Evolutionary conservation across 2,797 vertebrate species (phyloP), one percentile per base, ranked within the genome.

Genomic region (Lutjanus argentimaculatus): DNA sequence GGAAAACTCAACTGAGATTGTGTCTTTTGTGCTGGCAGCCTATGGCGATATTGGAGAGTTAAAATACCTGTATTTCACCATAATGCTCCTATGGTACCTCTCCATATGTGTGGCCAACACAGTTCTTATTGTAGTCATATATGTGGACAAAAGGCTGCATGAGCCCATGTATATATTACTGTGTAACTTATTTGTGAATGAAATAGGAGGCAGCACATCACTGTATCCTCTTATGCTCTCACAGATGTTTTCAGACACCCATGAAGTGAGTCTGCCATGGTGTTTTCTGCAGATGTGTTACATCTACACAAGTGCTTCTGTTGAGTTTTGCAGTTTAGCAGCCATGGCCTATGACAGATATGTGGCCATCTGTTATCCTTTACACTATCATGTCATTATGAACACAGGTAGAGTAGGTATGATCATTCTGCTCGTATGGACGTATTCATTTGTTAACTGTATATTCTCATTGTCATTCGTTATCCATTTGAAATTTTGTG

Each of bases 281-380:
- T 94, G 90, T 76, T 85, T 91, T 36, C 63, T 85, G 25, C 91
- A 94, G 25, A 90, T 93, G 69, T 88, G 69, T 45, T 85, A 2
- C 42, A 36, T 93, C 12, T 90, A 92, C 57, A 81, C 83, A 16
- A 86, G 79, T 75, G 73, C 22, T 14, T 83, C 83, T 52, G 72
- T 88, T 10, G 90, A 91, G 75, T 91, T 91, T 71, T 87, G 79
- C 57, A 91, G 78, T 72, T 80, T 92, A 69, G 78, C 91, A 62
- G 80, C 90, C 43, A 94, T 94, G 93, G 90, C 91, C 4, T 89
- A 86, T 0, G 88, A 92, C 40, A 80, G 90, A 48, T 77, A 89
- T 4, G 55, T 89, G 0, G 79, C 77, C 0, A 89, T 91, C 19
- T 90, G 87, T 46, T 65, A 55, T 56, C 89, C 89, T 30, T 72